phyloP scores from a whole-genome alignment of 2,888 invertebrate genomes.

The Anarsia innoxiella region DNA sequence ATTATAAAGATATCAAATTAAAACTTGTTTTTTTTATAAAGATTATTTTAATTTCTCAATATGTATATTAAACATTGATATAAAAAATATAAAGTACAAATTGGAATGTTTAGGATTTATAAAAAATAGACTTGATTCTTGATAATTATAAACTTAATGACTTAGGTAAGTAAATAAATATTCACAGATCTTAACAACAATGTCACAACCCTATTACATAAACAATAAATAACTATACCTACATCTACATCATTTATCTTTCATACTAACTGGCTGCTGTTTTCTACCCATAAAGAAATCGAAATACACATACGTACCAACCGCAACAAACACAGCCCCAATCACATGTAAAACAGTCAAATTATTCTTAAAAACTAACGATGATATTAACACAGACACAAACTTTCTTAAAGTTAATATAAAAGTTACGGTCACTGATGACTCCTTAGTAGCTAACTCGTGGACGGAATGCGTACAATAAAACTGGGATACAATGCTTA shows the following conservation, averaged over 20 bases:
- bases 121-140: too few relatives aligned
- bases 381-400: conserved; percentile 52
- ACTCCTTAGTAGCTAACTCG: conserved; percentile 52
- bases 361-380: conserved; percentile 61
- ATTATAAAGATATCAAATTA: conserved; percentile 15
- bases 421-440: conserved; percentile 58
- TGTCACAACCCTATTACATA: too few relatives aligned
- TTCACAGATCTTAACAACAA: too few relatives aligned
- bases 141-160: too few relatives aligned
- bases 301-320: conserved; percentile 62
- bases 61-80: too few relatives aligned
- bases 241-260: conserved; percentile 28
- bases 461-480: conserved; percentile 60
- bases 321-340: conserved; percentile 48
- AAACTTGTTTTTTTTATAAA: too few relatives aligned
- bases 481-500: conserved; percentile 53
- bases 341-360: conserved; percentile 49
- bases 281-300: conserved; percentile 44
- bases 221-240: too few relatives aligned
- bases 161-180: too few relatives aligned
- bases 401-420: conserved; percentile 62
- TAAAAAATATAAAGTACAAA: too few relatives aligned
- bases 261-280: conserved; percentile 47
- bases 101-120: too few relatives aligned
- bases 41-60: too few relatives aligned